Evolutionary conservation across 92 coral and sea anemone genomes (phyloP), one percentile per base, ranked within the genome.

Genomic region (Virgularia gustaviana): DNA sequence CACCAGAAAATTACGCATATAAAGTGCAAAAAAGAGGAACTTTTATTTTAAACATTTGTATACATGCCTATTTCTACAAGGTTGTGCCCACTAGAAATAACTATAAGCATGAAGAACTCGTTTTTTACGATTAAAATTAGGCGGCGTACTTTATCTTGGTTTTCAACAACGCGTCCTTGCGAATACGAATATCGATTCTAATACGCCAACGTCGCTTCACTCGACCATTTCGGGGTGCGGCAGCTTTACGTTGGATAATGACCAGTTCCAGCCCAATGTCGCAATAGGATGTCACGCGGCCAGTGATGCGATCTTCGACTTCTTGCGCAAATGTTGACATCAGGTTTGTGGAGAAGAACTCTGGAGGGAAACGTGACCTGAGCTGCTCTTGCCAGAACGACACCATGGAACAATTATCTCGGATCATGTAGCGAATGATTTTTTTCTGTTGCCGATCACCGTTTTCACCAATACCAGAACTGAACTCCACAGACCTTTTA

Each of bases 381-480:
- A 65, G 8, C 32, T 23, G 22, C 6, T 33, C 11, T 65, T 65
- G 34, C 72, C 72, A 65, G 30, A 18, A 28, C 47, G 15, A n/a
- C 9, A 30, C 72, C 34, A 12, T 22, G 0, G 72, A 65, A 32
- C 72, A 65, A 36, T 65, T 22, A 65, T 65, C 72, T 11, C 34
- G 25, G 56, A 24, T 37, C 36, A 16, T 65, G 42, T 41, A 65
- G 30, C 51, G 36, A 43, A 30, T 43, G 36, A 24, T 43, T 65
- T 1, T 43, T 33, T 65, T 65, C n/a, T 2, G 25, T 16, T 13
- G 41, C 6, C 0, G 25, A 10, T 41, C 9, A 24, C 72, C 72
- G 24, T 65, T 65, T 65, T 65, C 72, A 24, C 44, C 72, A 4
- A 56, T 65, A 24, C 44, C 72, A 24, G 31, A 24, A 11, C 35